Evolutionary conservation across 2,888 invertebrate species (phyloP), one percentile per base, ranked within the genome.

Genomic region (Sinodicranocentrus sp.): DNA sequence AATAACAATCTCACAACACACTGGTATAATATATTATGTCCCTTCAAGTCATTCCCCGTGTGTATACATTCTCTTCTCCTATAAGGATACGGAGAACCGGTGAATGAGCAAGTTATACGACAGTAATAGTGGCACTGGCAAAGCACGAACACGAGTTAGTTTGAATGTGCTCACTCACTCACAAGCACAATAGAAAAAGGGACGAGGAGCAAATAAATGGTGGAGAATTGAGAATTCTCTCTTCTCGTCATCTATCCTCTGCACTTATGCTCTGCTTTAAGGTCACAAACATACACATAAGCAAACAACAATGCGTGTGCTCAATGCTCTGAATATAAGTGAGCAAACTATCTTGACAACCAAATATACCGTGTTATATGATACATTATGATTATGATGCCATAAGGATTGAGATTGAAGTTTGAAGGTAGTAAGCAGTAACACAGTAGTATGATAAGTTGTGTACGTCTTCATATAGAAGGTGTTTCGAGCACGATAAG

Each of bases 221-320:
- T 21, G 44, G 44, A 44, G 67, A n/a, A 21, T 6, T 3, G 57
- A 57, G n/a, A 6, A n/a, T 23, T 19, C 28, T 68, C 17, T 68
- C 68, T 23, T 39, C 57, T 57, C 23, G 6, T 54, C 43, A 10
- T 68, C 43, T 28, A 65, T 63, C 39, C 73, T 59, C 48, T 25
- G 65, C 57, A 57, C 48, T n/a, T n/a, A 61, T 61, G 61, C 70
- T 71, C 70, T 26, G 52, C 54, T 65, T 67, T 77, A 77, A 77
- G 77, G 77, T 77, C 77, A 77, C 68, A 77, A 13, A 25, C 28
- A 13, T 1, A 10, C 65, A 28, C 19, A 63, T 17, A 61, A 26
- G 48, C 39, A 44, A 52, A 15, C 73, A 73, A 73, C 73, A 73
- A 73, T 73, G 63, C 28, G 23, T 19, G 61, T 43, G n/a, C 48